Conservation (phyloP, 2,888 invertebrate species). For the Spisula solida region DNA sequence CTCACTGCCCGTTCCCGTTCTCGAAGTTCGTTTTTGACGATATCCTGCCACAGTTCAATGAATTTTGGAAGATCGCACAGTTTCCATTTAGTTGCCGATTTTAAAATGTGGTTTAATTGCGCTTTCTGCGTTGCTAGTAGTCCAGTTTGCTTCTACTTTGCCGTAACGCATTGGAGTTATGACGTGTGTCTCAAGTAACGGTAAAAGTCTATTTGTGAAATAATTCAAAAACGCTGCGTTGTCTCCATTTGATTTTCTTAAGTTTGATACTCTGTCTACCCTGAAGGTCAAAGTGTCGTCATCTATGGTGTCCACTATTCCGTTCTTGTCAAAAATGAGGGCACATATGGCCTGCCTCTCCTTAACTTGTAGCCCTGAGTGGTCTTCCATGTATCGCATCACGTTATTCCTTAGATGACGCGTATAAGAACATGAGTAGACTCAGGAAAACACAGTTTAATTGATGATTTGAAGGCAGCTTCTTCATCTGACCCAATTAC, state of each 20-base stretch:
- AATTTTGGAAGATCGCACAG: not conserved
- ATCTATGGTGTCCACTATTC: not conserved
- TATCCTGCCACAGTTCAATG: too few species aligned
- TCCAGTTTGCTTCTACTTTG: constrained; percentile 10
- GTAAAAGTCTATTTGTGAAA: constrained; percentile 27
- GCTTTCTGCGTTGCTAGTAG: constrained; percentile 39
- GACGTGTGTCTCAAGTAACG: too few species aligned
- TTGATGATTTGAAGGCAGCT: too few species aligned
- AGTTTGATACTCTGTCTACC: not conserved
- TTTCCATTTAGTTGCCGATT: constrained; percentile 28
- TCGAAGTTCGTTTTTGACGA: constrained; percentile 1
- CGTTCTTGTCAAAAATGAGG: not conserved
- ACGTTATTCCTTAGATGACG: constrained; percentile 51
- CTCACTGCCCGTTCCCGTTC: too few species aligned
- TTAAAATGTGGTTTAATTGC: constrained; percentile 33
- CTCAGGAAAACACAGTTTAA: constrained; percentile 42
- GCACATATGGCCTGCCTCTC: too few species aligned
- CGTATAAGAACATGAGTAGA: constrained; percentile 54
- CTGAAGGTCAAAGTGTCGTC: not conserved
- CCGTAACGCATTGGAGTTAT: not conserved
- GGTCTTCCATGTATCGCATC: constrained; percentile 30
- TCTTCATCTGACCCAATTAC: constrained; percentile 62
- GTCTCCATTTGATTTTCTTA: not conserved
- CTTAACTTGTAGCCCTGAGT: not conserved
- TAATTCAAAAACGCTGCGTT: not conserved